phyloP scores from a whole-genome alignment of 2,888 invertebrate genomes.

The Mesorhabditis spiculigera region DNA sequence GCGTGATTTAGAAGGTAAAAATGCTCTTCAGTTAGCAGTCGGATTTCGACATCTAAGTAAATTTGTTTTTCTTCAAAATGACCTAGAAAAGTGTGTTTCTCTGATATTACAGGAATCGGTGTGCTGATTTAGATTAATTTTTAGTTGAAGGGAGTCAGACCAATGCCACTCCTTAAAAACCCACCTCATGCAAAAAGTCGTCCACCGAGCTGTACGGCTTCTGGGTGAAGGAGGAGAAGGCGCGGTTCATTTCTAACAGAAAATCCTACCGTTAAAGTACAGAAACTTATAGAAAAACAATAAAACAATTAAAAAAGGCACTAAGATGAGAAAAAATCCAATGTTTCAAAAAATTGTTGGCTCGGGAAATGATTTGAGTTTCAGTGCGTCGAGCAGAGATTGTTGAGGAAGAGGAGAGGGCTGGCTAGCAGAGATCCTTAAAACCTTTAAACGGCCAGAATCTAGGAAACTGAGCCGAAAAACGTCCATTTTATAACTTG shows the following conservation, averaged over 20 bases:
- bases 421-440: too few relatives aligned
- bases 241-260: neutral
- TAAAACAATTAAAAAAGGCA: neutral
- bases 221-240: neutral
- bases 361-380: too few relatives aligned
- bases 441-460: too few relatives aligned
- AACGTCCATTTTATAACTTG: too few relatives aligned
- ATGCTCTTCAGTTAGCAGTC: neutral
- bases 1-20: neutral
- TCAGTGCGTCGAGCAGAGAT: too few relatives aligned
- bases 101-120: too few relatives aligned
- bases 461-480: too few relatives aligned
- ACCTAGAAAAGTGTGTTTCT: neutral
- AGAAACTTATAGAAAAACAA: neutral
- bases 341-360: too few relatives aligned
- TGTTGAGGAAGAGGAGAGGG: too few relatives aligned
- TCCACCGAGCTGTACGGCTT: neutral
- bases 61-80: neutral
- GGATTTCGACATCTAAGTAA: neutral
- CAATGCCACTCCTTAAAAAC: neutral
- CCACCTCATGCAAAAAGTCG: neutral
- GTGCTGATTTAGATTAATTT: too few relatives aligned
- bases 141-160: too few relatives aligned
- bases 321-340: too few relatives aligned
- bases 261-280: neutral